Conservation (phyloP, 2,113 vertebrate genomes). For the Erythrocebus patas region DNA sequence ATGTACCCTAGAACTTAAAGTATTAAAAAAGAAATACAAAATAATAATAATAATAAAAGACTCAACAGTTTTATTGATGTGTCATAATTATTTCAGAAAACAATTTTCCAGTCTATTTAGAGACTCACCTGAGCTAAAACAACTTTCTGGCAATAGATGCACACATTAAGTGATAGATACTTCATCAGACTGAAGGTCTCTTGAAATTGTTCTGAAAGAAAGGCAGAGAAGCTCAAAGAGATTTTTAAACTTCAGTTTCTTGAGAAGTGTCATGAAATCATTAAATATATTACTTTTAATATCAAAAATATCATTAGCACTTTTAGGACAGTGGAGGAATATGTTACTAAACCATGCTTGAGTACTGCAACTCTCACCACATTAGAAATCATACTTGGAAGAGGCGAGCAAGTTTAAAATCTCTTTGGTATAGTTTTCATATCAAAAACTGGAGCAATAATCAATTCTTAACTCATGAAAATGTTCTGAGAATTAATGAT, state of each 20-base stretch:
- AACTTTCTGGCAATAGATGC: constrained; percentile 13
- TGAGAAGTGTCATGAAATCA: constrained; percentile 30
- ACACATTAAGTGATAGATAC: constrained; percentile 24
- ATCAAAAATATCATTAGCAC: background rate
- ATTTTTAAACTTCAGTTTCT: constrained; percentile 29
- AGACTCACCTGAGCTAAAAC: constrained; percentile 37
- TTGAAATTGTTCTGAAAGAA: constrained; percentile 34
- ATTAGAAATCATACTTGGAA: constrained; percentile 40
- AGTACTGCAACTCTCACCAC: background rate
- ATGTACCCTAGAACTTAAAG: too few species aligned
- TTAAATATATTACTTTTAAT: constrained; percentile 49
- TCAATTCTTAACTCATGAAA: constrained; percentile 27
- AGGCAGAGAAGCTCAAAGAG: background rate
- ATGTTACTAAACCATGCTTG: background rate
- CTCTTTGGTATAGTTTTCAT: constrained; percentile 12
- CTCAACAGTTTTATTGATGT: background rate
- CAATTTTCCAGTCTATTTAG: background rate
- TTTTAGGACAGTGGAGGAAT: background rate
- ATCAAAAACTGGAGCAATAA: constrained; percentile 41
- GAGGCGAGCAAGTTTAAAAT: constrained; percentile 32
- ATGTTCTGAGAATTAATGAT: constrained; percentile 5
- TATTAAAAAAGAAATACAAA: too few species aligned
- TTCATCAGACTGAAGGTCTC: background rate
- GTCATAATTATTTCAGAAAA: constrained; percentile 29
- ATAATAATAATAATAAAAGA: background rate